Evolutionary conservation across 2,113 vertebrate species (phyloP).

Genomic region (Hypanus sabinus): DNA sequence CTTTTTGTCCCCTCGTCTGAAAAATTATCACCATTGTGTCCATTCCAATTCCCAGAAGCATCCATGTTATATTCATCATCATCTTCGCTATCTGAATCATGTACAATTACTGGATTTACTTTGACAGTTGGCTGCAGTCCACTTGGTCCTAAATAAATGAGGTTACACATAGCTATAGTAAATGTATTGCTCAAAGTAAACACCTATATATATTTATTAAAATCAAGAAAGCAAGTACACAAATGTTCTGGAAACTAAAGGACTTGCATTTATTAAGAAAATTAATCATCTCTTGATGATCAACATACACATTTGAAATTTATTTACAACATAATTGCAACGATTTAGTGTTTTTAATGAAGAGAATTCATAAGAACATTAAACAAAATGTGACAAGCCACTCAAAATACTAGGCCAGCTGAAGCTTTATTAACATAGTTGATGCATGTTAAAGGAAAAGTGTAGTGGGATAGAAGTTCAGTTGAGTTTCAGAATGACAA

Average conservation of each 20-base stretch:
- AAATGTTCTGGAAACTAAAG: not conserved
- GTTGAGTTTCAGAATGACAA: not conserved
- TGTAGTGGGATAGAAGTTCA: not conserved
- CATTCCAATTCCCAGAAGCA: slow-evolving; percentile 48
- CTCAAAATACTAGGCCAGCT: not conserved
- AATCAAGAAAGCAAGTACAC: not conserved
- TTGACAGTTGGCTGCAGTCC: slow-evolving; percentile 71
- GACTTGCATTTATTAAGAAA: not conserved
- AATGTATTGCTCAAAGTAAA: not conserved
- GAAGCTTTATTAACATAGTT: not conserved
- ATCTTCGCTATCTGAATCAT: slow-evolving; percentile 93
- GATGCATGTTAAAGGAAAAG: not conserved
- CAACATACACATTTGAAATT: not conserved
- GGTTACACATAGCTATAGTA: not conserved
- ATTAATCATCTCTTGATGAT: not conserved
- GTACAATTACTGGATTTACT: slow-evolving; percentile 71
- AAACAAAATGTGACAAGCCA: slow-evolving; percentile 5
- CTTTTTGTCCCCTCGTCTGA: slow-evolving; percentile 61
- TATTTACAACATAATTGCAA: too few relatives aligned
- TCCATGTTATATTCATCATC: slow-evolving; percentile 66
- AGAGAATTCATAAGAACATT: not conserved
- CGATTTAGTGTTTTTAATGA: too few relatives aligned
- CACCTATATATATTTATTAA: not conserved
- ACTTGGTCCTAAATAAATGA: slow-evolving; percentile 73
- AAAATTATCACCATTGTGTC: slow-evolving; percentile 43